These are phyloP conservation scores for Serranus cabrilla DNA, from an alignment of 2,797 vertebrate genomes.

Conservation along the genomic window DNA sequence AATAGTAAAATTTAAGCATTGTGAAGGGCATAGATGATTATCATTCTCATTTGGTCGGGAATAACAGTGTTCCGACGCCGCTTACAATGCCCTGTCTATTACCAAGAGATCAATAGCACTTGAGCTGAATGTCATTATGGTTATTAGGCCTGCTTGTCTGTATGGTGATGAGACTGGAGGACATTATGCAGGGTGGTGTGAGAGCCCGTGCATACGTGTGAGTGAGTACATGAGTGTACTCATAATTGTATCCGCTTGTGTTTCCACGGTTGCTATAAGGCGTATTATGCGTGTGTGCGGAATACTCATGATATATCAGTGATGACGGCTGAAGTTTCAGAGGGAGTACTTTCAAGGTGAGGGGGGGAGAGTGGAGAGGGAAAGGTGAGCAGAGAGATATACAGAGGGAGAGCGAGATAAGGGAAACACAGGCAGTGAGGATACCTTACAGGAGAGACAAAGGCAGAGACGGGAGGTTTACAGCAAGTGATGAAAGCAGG, in stretches of 20 bases:
- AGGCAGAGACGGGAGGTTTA: slow-evolving; percentile 18
- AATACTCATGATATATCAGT: slow-evolving; percentile 33
- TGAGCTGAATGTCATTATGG: slow-evolving; percentile 80
- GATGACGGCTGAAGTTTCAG: slow-evolving; percentile 43
- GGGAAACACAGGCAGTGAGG: slow-evolving; percentile 27
- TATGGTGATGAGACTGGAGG: slow-evolving; percentile 72
- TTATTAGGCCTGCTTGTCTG: slow-evolving; percentile 72
- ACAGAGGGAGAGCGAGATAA: slow-evolving; percentile 40
- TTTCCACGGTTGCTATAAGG: slow-evolving; percentile 41
- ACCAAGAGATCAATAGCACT: slow-evolving; percentile 79
- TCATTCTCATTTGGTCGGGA: slow-evolving; percentile 47
- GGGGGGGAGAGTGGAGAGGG: slow-evolving; percentile 21
- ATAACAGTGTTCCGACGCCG: slow-evolving; percentile 49
- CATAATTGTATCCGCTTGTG: slow-evolving; percentile 43
- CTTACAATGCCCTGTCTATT: slow-evolving; percentile 66
- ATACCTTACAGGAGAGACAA: slow-evolving; percentile 32
- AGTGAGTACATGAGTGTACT: slow-evolving; percentile 54
- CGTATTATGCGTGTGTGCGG: slow-evolving; percentile 43
- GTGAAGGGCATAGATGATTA: slow-evolving; percentile 59
- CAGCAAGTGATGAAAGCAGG: neutral
- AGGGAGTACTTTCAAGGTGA: slow-evolving; percentile 54
- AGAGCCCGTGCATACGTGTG: slow-evolving; percentile 30
- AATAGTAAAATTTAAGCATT: slow-evolving; percentile 26
- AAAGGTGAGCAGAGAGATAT: slow-evolving; percentile 29
- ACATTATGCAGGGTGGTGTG: slow-evolving; percentile 66